Percentiles rank a stretch among this genome's conserved stretches.
phyloP scores from a whole-genome alignment of 2,797 vertebrate genomes.

The Stomatorhinus walkeri region DNA sequence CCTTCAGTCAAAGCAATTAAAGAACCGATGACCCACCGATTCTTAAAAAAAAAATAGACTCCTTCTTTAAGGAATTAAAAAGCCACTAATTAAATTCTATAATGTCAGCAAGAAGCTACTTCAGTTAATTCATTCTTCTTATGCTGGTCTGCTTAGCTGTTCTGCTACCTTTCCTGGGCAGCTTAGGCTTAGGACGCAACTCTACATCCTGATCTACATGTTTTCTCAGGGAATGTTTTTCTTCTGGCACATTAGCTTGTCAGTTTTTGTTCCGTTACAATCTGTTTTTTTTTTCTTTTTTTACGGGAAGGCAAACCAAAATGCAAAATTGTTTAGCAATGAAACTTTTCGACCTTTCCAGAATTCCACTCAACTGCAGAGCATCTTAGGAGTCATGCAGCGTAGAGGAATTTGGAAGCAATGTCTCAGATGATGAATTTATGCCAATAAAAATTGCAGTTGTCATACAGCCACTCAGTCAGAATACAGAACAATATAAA shows the following conservation, averaged over 20 bases:
- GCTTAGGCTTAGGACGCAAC: not conserved
- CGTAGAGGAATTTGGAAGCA: not conserved
- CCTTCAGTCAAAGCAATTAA: not conserved
- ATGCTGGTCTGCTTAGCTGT: not conserved
- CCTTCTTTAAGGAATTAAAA: slow-evolving; percentile 5
- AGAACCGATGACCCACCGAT: not conserved
- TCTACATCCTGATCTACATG: not conserved
- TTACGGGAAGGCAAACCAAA: not conserved
- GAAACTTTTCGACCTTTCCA: not conserved
- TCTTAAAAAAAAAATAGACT: not conserved
- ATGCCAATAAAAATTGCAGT: not conserved
- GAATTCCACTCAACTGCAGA: not conserved
- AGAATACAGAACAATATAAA: not conserved
- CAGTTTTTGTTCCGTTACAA: not conserved
- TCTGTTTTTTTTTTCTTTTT: not conserved
- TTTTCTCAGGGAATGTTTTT: not conserved
- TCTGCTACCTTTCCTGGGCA: not conserved
- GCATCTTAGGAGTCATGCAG: not conserved
- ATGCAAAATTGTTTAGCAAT: not conserved
- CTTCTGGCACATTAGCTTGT: not conserved
- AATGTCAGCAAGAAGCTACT: not conserved
- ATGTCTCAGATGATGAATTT: not conserved
- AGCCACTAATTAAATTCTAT: not conserved
- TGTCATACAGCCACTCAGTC: not conserved
- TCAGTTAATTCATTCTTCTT: not conserved